Evolutionary conservation across 2,113 vertebrate species (phyloP), one percentile per base, ranked within the genome.

Genomic region (Eubucco bourcierii): DNA sequence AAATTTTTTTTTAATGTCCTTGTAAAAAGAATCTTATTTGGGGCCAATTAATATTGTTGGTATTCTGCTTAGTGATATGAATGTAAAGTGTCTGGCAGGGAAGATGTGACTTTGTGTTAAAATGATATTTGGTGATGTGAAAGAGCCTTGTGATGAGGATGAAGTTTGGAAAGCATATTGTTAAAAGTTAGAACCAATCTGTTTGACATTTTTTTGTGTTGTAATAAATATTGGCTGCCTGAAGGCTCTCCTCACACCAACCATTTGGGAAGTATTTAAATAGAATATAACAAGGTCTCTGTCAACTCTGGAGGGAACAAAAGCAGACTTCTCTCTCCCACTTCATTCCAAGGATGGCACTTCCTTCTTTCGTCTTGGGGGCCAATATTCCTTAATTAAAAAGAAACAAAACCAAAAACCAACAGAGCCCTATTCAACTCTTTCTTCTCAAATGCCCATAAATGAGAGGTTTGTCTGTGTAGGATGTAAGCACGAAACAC

Each of bases 361-460:
- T 96, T 93, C 85, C 70, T 89, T 39, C 84, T 55, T 74, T 81
- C 55, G 0, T 89, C 79, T 83, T 6, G 15, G 76, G 29, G 82
- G 58, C 80, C 31, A 68, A 47, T 89, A 63, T 82, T 82, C 74
- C 76, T 82, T 95, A 74, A 93, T 76, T 82, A 23, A n/a, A 47
- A 29, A 28, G 65, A 72, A 70, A 28, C 24, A 27, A 28, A 28
- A 55, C 11, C 52, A 53, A 53, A 53, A 12, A 7, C 27, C 29
- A 52, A 44, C 23, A 66, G 55, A 93, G 23, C 24, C 29, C 33
- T 68, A 70, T 91, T 90, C 67, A 87, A 59, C 19, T 80, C 21
- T 77, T 55, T 66, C 11, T 87, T 75, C 76, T 81, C 73, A 67
- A 79, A 72, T 55, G 44, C n/a, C n/a, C 24, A 5, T 68, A 88